Conservation (phyloP, 1,140 invertebrate genomes). For the Neuroterus valhalla region DNA sequence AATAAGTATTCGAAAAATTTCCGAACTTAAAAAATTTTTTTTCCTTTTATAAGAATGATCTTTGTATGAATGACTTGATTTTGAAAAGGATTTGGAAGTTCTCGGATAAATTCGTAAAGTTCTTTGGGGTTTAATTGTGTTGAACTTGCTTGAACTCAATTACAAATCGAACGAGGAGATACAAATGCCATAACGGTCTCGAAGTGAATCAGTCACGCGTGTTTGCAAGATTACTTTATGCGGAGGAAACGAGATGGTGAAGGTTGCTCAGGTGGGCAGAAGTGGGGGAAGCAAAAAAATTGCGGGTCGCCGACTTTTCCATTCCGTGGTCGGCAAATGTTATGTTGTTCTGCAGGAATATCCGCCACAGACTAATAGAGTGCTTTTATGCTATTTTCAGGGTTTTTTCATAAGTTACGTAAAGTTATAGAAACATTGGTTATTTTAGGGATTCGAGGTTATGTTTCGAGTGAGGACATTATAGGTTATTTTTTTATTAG, state of each 20-base stretch:
- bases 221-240: conserved; percentile 20
- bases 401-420: too few species aligned
- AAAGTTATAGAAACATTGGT: too few species aligned
- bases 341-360: not conserved
- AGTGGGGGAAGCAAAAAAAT: not conserved
- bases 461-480: too few species aligned
- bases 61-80: not conserved
- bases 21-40: not conserved
- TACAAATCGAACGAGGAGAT: not conserved
- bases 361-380: not conserved
- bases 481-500: too few species aligned
- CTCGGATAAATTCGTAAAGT: not conserved
- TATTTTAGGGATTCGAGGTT: too few species aligned
- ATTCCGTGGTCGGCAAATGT: conserved; percentile 32
- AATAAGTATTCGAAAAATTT: too few species aligned
- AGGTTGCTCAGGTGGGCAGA: not conserved
- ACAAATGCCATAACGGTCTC: conserved; percentile 23
- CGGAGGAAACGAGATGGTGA: conserved; percentile 28
- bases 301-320: conserved; percentile 32
- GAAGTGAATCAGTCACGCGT: conserved; percentile 25
- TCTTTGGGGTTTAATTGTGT: not conserved
- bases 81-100: not conserved
- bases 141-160: not conserved
- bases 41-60: not conserved
- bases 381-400: not conserved